Conservation (phyloP, 2,888 invertebrate species). For the Cepaea hortensis region DNA sequence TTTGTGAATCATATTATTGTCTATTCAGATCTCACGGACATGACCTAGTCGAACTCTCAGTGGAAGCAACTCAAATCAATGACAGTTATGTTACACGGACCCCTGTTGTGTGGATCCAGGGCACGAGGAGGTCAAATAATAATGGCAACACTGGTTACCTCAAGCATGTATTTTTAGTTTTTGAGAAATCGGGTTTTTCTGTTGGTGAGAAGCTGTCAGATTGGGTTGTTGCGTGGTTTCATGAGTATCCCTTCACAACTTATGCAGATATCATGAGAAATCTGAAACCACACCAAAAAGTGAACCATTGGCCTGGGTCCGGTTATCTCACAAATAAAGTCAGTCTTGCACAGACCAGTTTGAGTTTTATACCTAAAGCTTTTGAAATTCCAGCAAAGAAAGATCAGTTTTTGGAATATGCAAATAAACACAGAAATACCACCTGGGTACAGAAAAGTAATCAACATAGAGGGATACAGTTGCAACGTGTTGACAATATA, state of each 20-base stretch:
- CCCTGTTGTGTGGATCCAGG: constrained; percentile 48
- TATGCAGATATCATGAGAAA: constrained; percentile 79
- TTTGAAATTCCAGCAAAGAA: constrained; percentile 90
- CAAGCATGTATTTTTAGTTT: constrained; percentile 87
- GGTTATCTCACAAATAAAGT: constrained; percentile 95
- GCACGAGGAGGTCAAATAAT: constrained; percentile 33
- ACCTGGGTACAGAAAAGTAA: constrained; percentile 94
- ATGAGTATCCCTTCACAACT: constrained; percentile 90
- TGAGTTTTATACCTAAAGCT: constrained; percentile 89
- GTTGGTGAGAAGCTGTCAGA: constrained; percentile 74
- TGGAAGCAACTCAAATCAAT: constrained; percentile 62
- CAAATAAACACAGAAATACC: constrained; percentile 81
- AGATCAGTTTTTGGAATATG: constrained; percentile 83
- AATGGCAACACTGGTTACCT: constrained; percentile 81
- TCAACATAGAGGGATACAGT: constrained; percentile 90
- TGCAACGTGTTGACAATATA: constrained; percentile 83
- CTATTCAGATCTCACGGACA: constrained; percentile 21
- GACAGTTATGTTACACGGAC: constrained; percentile 56
- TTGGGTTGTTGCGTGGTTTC: constrained; percentile 95
- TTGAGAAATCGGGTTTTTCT: constrained; percentile 86
- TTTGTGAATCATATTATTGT: neutral
- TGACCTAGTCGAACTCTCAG: constrained; percentile 50
- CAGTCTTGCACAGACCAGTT: constrained; percentile 85
- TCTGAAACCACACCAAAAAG: constrained; percentile 85
- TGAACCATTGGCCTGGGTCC: constrained; percentile 96